Conservation (phyloP, 2,797 vertebrate genomes). For the Varecia variegata region DNA sequence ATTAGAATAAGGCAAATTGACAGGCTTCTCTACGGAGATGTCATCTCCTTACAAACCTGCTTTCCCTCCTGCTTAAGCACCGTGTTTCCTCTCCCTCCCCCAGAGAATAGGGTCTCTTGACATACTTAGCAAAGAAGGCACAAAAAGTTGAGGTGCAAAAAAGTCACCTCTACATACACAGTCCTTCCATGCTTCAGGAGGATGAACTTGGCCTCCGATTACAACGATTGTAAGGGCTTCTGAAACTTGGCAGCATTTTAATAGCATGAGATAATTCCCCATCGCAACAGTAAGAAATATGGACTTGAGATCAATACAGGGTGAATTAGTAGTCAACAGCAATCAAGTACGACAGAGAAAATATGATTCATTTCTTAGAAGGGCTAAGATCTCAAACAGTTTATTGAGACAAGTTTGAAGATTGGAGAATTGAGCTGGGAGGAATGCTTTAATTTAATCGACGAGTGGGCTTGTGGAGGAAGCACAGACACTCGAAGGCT, state of each 20-base stretch:
- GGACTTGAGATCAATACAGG: conserved; percentile 80
- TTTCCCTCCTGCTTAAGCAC: neutral
- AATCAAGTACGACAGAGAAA: conserved; percentile 73
- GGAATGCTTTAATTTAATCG: conserved; percentile 79
- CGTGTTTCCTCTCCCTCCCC: neutral
- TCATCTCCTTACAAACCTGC: neutral
- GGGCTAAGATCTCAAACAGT: conserved; percentile 75
- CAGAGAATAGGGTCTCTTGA: neutral
- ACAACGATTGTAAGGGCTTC: neutral
- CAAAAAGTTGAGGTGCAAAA: conserved; percentile 47
- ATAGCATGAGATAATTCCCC: conserved; percentile 77
- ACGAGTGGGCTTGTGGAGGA: conserved; percentile 76
- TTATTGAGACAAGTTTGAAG: conserved; percentile 68
- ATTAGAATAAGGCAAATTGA: neutral
- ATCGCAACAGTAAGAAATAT: conserved; percentile 73
- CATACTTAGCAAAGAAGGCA: neutral
- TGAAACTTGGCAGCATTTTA: conserved; percentile 59
- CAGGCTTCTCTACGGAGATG: neutral
- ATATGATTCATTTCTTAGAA: conserved; percentile 81
- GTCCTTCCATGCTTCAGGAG: neutral
- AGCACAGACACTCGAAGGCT: conserved; percentile 71
- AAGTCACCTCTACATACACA: conserved; percentile 5
- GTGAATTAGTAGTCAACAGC: conserved; percentile 82
- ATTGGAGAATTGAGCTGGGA: conserved; percentile 56
- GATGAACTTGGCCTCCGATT: neutral